Conservation (phyloP, 2,113 vertebrate genomes). For the Caracal caracal region DNA sequence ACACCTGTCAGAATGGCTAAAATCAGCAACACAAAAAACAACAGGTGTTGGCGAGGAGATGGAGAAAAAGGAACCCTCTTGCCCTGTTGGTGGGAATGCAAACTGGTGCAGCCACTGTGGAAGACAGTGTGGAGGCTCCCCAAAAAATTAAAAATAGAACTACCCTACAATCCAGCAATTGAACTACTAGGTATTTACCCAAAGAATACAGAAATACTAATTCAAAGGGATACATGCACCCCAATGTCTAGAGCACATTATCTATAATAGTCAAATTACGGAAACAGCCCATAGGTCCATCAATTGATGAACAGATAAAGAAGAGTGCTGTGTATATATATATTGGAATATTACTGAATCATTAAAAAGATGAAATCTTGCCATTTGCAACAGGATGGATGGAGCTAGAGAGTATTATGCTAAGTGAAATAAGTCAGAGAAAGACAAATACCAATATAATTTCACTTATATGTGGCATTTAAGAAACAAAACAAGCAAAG, state of each 20-base stretch:
- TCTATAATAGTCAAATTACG: neutral
- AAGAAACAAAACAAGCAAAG: neutral
- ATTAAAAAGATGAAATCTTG: neutral
- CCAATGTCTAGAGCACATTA: neutral
- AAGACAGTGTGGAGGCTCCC: neutral
- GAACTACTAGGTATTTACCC: neutral
- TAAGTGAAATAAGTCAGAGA: neutral
- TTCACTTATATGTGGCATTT: neutral
- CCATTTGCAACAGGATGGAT: neutral
- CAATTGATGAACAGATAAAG: neutral
- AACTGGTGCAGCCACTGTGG: neutral
- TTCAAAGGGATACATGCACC: neutral
- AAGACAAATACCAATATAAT: neutral
- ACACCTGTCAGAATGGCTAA: too few relatives aligned
- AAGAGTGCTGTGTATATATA: neutral
- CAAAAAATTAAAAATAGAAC: neutral
- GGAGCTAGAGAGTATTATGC: neutral
- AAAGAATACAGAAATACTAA: neutral
- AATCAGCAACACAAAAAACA: too few relatives aligned
- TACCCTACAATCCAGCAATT: neutral
- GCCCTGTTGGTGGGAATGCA: too few relatives aligned
- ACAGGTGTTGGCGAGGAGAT: too few relatives aligned
- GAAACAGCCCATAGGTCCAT: neutral
- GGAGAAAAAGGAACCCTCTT: too few relatives aligned
- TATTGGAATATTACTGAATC: neutral